Evolutionary conservation across 2,797 vertebrate species (phyloP), one percentile per base, ranked within the genome.

Genomic region (Peromyscus nudipes): DNA sequence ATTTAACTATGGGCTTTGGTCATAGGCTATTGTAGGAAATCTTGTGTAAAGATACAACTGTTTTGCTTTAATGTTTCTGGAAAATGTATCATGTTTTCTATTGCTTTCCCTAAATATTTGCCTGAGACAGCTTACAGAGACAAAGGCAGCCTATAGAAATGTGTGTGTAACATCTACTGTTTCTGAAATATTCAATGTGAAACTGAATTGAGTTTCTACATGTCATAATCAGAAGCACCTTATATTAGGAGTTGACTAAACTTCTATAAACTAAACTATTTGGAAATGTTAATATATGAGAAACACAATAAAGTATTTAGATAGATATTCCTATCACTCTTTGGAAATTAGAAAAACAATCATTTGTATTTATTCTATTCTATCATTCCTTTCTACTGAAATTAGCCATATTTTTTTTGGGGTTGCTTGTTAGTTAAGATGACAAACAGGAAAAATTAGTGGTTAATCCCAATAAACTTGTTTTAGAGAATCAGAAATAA

Each of bases 401-500:
- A 71, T 60, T 23, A 40, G 55, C 31, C 4, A 73, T 81, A 64
- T 40, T 91, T 87, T n/a, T 76, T n/a, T 21, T 4, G 40, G 60
- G 62, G 14, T 27, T 62, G 1, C 34, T 89, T 89, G 40, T 31
- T 80, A 34, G 8, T 87, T 85, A 89, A 83, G n/a, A 19, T 43
- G 6, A 40, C 89, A 77, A 76, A 17, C n/a, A 92, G 25, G 88
- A 73, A 73, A 94, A 64, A 60, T 52, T 89, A 82, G 46, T 85
- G 49, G 77, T 80, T 91, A 89, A 77, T 84, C 64, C 12, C 75
- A 10, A 83, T 46, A n/a, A 19, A 92, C 49, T 96, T 89, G 69
- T 93, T 97, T 96, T 96, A 43, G 77, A 64, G 92, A 96, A 60
- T 37, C 85, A 97, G 64, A 81, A 43, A 77, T 10, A 85, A 40